Conservation (phyloP, 1,140 invertebrate species). For the Ladona fulva region DNA sequence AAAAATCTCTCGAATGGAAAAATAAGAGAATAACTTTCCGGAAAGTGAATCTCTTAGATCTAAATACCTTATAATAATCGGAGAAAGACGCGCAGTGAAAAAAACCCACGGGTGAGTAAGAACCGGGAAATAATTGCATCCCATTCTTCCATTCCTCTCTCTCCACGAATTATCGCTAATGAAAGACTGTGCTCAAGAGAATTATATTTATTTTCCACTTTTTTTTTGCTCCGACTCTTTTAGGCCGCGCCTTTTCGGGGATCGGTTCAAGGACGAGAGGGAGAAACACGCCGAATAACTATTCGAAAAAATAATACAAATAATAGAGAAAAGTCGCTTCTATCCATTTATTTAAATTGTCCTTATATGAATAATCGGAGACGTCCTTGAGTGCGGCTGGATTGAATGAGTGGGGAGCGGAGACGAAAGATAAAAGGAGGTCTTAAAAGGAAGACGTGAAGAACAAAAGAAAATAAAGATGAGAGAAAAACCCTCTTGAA, state of each 20-base stretch:
- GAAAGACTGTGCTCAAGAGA: not conserved
- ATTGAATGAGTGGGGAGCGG: not conserved
- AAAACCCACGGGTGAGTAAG: not conserved
- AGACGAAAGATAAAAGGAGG: not conserved
- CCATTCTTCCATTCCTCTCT: not conserved
- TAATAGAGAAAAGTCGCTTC: not conserved
- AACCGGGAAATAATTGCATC: not conserved
- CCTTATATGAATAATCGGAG: not conserved
- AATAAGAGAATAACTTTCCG: not conserved
- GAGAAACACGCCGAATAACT: not conserved
- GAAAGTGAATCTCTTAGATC: constrained; percentile 2
- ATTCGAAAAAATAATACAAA: not conserved
- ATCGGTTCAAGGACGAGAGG: not conserved
- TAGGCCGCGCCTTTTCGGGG: not conserved
- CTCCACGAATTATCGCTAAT: not conserved
- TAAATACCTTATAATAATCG: constrained; percentile 11
- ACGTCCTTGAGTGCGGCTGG: not conserved
- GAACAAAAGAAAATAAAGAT: not conserved
- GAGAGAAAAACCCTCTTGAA: too few species aligned
- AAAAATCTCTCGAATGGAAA: not conserved
- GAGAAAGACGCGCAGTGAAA: not conserved
- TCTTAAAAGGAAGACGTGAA: not conserved
- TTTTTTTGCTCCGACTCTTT: not conserved
- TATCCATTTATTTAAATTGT: not conserved
- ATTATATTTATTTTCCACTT: not conserved